Percentiles rank a stretch among this genome's conserved stretches.
phyloP scores from a whole-genome alignment of 53 echinoderm and acorn worm genomes.

The Patiria pectinifera region DNA sequence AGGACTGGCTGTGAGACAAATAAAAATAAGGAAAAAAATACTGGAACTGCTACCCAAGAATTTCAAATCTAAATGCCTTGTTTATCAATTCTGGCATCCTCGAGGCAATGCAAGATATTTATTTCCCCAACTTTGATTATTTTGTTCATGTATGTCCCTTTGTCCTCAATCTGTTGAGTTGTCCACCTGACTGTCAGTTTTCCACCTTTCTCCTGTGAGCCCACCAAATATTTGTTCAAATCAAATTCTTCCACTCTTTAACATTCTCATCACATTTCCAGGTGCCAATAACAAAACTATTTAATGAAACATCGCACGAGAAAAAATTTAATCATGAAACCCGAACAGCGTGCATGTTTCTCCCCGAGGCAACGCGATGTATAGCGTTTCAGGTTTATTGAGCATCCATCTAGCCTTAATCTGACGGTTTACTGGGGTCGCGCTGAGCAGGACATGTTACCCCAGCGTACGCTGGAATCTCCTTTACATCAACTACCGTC shows the following conservation, averaged over 20 bases:
- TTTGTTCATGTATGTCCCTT: too few relatives aligned
- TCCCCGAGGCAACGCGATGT: constrained; percentile 16
- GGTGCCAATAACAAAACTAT: neutral
- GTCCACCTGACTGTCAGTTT: too few relatives aligned
- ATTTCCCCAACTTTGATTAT: too few relatives aligned
- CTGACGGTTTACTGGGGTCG: neutral
- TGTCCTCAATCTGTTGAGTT: too few relatives aligned
- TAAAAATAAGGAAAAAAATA: too few relatives aligned
- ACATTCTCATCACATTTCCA: neutral
- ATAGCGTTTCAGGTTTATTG: constrained; percentile 36
- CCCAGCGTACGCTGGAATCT: neutral
- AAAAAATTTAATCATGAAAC: constrained; percentile 24
- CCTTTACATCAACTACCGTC: neutral
- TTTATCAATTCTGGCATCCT: neutral
- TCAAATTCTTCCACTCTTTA: neutral
- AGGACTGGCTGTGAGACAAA: too few relatives aligned
- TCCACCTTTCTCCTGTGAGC: too few relatives aligned
- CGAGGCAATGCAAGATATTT: too few relatives aligned
- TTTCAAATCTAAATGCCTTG: too few relatives aligned
- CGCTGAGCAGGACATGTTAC: neutral
- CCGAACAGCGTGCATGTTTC: neutral
- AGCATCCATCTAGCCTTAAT: neutral
- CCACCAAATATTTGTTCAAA: neutral
- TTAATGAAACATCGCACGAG: constrained; percentile 4
- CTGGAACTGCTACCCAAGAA: too few relatives aligned